Evolutionary conservation across 2,888 invertebrate species (phyloP).

Genomic region (Teleiodes luculella): DNA sequence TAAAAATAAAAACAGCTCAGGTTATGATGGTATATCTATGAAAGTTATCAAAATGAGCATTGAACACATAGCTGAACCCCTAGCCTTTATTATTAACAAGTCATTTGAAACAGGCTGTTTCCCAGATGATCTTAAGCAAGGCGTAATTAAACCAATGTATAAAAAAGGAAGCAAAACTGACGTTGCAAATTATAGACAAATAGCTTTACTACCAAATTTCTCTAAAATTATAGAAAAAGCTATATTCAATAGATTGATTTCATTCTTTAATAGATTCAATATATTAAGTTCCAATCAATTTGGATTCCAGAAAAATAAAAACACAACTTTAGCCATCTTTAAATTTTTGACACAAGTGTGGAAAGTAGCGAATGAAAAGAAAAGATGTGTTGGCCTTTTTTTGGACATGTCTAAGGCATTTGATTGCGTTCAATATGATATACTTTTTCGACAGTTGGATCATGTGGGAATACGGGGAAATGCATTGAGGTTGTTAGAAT

Average conservation of each 20-base stretch:
- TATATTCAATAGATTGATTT: not conserved
- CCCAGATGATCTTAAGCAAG: not conserved
- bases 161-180: not conserved
- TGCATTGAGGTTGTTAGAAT: not conserved
- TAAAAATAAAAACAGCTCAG: no score
- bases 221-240: slow-evolving; percentile 5
- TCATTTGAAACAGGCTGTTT: not conserved
- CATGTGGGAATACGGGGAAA: not conserved
- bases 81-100: not conserved
- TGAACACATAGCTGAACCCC: not conserved
- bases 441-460: not conserved
- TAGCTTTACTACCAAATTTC: not conserved
- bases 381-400: not conserved
- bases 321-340: not conserved
- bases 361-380: not conserved
- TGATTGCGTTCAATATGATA: not conserved
- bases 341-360: not conserved
- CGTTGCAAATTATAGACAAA: not conserved
- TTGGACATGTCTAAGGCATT: no score
- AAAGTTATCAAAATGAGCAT: not conserved
- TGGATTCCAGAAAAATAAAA: not conserved
- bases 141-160: not conserved
- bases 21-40: no score
- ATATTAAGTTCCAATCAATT: not conserved
- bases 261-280: not conserved